Conservation (phyloP, 2,797 vertebrate species). For the Anomalospiza imberbis region DNA sequence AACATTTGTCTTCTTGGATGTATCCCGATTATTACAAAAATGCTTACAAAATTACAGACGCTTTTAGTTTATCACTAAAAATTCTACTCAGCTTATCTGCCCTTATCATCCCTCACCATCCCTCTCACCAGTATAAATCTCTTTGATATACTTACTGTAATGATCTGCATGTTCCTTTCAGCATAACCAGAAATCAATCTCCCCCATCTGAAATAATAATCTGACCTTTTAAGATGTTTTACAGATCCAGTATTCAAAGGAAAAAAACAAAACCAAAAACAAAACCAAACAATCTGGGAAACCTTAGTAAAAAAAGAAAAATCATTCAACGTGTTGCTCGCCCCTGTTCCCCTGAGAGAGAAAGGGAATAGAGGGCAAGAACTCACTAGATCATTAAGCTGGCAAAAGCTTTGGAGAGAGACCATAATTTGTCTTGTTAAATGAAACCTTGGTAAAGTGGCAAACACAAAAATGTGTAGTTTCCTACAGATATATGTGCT, state of each 20-base stretch:
- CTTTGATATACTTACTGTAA: conserved; percentile 23
- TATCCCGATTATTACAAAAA: conserved; percentile 21
- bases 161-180: conserved; percentile 52
- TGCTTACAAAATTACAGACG: neutral
- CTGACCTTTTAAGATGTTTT: conserved; percentile 29
- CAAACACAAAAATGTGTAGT: neutral
- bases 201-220: conserved; percentile 27
- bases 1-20: neutral
- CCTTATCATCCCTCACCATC: neutral
- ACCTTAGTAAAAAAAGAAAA: neutral
- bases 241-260: conserved; percentile 25
- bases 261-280: neutral
- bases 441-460: conserved; percentile 50
- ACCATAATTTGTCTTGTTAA: conserved; percentile 32
- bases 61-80: conserved; percentile 6
- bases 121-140: neutral
- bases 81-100: conserved; percentile 8
- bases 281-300: conserved; percentile 24
- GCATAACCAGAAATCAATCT: neutral
- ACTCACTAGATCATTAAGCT: neutral
- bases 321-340: neutral
- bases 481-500: conserved; percentile 43
- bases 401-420: conserved; percentile 38
- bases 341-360: neutral
- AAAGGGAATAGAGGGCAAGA: neutral